These are phyloP conservation scores for Anneissia japonica DNA, from an alignment of 35 echinoderm and acorn worm species.

Conservation along the genomic window DNA sequence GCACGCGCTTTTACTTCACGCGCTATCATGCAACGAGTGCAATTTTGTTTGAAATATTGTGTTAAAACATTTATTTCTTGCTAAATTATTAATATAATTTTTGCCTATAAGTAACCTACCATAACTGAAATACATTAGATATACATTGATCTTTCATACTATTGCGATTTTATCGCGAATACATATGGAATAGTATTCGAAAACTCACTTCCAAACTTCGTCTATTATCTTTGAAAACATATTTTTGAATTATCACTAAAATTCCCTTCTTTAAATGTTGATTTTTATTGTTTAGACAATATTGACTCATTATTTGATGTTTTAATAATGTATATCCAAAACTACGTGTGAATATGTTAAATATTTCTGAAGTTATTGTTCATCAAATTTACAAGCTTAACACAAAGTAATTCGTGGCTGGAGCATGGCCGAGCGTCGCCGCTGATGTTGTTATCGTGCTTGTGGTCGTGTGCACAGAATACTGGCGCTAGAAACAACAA, in stretches of 20 bases:
- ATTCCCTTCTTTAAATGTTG: neutral
- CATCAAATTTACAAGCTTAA: neutral
- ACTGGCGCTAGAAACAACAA: no score
- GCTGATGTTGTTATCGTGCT: no score
- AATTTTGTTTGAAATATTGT: neutral
- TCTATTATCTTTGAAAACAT: neutral
- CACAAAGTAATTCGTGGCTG: neutral
- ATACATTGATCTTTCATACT: neutral
- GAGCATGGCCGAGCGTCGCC: no score
- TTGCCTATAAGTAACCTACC: neutral
- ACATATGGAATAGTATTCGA: neutral
- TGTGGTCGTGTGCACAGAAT: no score
- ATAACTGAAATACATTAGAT: neutral
- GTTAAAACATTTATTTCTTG: neutral
- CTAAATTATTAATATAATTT: neutral
- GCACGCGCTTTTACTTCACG: neutral
- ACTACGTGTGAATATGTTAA: neutral
- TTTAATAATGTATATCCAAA: neutral
- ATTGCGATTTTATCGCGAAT: neutral
- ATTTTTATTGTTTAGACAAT: neutral
- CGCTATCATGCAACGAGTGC: neutral
- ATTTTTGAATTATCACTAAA: neutral
- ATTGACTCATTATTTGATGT: neutral
- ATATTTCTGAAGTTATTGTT: neutral
- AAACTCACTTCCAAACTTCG: neutral